phyloP scores from a whole-genome alignment of 2,797 vertebrate genomes.

The Antrozous pallidus region DNA sequence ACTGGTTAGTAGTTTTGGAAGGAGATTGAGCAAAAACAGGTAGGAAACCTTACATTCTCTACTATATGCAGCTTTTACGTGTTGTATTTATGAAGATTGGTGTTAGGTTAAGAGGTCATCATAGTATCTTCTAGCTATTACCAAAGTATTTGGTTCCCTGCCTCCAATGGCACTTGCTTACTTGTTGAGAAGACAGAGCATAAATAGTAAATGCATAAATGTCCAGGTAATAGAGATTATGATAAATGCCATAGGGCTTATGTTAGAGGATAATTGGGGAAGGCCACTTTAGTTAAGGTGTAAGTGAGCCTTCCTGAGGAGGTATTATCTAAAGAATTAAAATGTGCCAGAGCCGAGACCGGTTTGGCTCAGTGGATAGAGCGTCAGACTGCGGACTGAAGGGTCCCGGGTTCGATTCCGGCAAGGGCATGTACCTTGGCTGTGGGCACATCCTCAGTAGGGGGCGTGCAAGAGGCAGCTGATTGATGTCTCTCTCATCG shows the following conservation, averaged over 20 bases:
- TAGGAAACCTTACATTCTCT: neutral
- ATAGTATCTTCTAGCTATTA: neutral
- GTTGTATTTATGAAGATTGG: constrained; percentile 20
- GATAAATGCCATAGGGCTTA: neutral
- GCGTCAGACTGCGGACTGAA: too few species aligned
- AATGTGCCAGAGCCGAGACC: neutral
- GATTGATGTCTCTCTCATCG: too few species aligned
- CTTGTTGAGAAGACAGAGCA: constrained; percentile 14
- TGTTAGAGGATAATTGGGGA: neutral
- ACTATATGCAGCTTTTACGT: neutral
- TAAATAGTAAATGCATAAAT: neutral
- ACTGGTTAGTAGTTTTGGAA: neutral
- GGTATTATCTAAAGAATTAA: constrained; percentile 9
- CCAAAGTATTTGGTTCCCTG: neutral
- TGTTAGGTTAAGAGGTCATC: constrained; percentile 12
- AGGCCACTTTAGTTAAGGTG: neutral
- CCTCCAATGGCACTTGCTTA: neutral
- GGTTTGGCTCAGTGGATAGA: too few species aligned
- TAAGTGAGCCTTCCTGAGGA: neutral
- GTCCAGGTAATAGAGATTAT: neutral
- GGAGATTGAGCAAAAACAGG: neutral
- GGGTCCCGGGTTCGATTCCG: too few species aligned
- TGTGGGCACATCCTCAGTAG: too few species aligned
- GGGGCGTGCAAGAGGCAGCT: too few species aligned
- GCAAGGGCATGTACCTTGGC: too few species aligned